phyloP scores from a whole-genome alignment of 2,797 vertebrate species.

The Siniperca undulata region DNA sequence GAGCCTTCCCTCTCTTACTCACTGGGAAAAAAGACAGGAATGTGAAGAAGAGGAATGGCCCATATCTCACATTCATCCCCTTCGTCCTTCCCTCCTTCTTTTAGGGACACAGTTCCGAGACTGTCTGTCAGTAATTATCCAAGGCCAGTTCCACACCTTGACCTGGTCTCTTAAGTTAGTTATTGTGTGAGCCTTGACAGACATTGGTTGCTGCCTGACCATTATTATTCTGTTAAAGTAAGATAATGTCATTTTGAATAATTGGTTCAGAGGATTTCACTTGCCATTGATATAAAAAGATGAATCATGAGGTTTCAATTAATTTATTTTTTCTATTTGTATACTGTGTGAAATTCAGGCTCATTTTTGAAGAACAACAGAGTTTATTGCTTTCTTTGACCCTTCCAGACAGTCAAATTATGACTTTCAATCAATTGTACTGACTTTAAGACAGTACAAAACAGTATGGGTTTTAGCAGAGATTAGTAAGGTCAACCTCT shows the following conservation, averaged over 20 bases:
- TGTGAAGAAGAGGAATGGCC: conserved; percentile 65
- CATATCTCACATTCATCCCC: conserved; percentile 58
- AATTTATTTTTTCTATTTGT: not conserved
- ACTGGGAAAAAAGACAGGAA: conserved; percentile 58
- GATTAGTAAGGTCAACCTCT: too few relatives aligned
- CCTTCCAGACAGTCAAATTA: not conserved
- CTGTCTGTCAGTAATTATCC: conserved; percentile 65
- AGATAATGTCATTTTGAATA: conserved; percentile 41
- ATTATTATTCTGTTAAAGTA: conserved; percentile 36
- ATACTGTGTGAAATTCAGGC: too few relatives aligned
- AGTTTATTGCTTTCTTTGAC: not conserved
- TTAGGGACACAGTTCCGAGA: conserved; percentile 43
- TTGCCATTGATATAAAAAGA: conserved; percentile 23
- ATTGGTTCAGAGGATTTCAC: conserved; percentile 25
- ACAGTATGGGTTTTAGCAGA: not conserved
- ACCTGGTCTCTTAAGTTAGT: conserved; percentile 20
- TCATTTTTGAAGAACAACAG: not conserved
- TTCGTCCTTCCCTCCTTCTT: conserved; percentile 40
- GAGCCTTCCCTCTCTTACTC: conserved; percentile 62
- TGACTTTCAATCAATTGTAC: not conserved
- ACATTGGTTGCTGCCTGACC: not conserved
- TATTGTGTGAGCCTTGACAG: conserved; percentile 15
- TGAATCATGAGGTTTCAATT: conserved; percentile 37
- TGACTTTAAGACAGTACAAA: conserved; percentile 10
- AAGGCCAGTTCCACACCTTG: conserved; percentile 37